Conservation (phyloP, 2,888 invertebrate species). For the Choristoneura rosaceana region DNA sequence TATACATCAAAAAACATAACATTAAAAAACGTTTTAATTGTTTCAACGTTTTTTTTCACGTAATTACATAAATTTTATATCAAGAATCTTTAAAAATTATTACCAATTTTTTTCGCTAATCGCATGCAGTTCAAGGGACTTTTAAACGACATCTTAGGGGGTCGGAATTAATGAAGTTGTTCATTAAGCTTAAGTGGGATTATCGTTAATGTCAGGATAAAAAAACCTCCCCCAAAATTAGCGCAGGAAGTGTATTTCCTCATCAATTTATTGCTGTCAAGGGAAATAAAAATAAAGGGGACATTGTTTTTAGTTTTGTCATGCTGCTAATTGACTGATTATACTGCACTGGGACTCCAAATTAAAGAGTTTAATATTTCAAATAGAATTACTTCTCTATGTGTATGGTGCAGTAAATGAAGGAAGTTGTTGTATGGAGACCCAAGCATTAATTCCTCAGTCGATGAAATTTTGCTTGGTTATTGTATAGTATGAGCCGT, state of each 20-base stretch:
- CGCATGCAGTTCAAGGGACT: constrained; percentile 31
- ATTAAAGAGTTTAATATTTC: not conserved
- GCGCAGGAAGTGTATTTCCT: constrained; percentile 19
- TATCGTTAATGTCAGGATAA: constrained; percentile 66
- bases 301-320: constrained; percentile 10
- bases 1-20: too few species aligned
- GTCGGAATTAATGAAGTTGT: constrained; percentile 77
- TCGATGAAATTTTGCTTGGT: too few species aligned
- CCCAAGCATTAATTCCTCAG: too few species aligned
- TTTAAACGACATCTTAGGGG: constrained; percentile 50
- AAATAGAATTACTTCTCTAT: not conserved
- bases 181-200: constrained; percentile 78
- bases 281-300: constrained; percentile 17
- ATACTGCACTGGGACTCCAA: not conserved
- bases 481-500: too few species aligned
- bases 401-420: too few species aligned
- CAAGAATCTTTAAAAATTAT: constrained; percentile 3
- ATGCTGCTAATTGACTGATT: constrained; percentile 8
- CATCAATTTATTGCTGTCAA: constrained; percentile 33
- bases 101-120: constrained; percentile 19
- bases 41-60: not conserved
- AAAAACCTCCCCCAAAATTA: constrained; percentile 42
- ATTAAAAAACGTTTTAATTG: too few species aligned
- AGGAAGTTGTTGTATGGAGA: too few species aligned
- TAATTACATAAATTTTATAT: not conserved